These are phyloP conservation scores for Glomeris maerens DNA, from an alignment of 1,140 invertebrate genomes.

Conservation along the genomic window DNA sequence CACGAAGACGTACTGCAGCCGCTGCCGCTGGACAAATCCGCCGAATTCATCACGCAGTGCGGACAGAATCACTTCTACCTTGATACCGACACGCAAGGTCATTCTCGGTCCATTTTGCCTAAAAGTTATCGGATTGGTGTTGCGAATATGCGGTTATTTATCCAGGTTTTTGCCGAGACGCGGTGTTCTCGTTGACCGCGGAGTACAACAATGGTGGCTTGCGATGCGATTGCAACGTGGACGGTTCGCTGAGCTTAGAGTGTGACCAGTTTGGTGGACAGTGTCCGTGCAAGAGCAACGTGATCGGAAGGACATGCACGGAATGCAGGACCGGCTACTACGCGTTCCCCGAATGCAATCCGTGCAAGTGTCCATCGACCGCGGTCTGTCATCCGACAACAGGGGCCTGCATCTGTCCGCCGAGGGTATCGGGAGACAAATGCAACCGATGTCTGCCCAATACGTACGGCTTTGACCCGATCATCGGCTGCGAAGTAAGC, in stretches of 20 bases:
- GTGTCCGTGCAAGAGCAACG: slow-evolving; percentile 80
- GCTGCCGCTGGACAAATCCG: slow-evolving; percentile 67
- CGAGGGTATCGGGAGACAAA: slow-evolving; percentile 42
- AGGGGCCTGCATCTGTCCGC: slow-evolving; percentile 45
- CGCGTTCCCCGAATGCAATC: slow-evolving; percentile 86
- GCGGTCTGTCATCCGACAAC: slow-evolving; percentile 61
- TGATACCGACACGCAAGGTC: slow-evolving; percentile 45
- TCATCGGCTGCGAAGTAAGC: slow-evolving; percentile 74
- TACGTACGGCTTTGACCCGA: slow-evolving; percentile 87
- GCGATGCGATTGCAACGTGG: slow-evolving; percentile 73
- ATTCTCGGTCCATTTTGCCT: background rate
- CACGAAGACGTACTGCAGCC: slow-evolving; percentile 53
- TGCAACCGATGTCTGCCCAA: slow-evolving; percentile 77
- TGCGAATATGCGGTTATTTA: slow-evolving; percentile 19
- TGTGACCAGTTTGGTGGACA: slow-evolving; percentile 89
- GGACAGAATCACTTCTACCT: slow-evolving; percentile 72
- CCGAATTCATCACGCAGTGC: slow-evolving; percentile 78
- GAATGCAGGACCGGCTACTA: slow-evolving; percentile 82
- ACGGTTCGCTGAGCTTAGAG: slow-evolving; percentile 74
- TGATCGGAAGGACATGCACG: slow-evolving; percentile 84
- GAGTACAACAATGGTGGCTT: slow-evolving; percentile 88
- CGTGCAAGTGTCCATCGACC: slow-evolving; percentile 67
- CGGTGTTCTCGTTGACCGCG: slow-evolving; percentile 83
- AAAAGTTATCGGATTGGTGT: background rate
- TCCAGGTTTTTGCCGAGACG: slow-evolving; percentile 67